Base-by-base conservation (phyloP, 2,888 invertebrate species). In the Entomobrya proxima region DNA sequence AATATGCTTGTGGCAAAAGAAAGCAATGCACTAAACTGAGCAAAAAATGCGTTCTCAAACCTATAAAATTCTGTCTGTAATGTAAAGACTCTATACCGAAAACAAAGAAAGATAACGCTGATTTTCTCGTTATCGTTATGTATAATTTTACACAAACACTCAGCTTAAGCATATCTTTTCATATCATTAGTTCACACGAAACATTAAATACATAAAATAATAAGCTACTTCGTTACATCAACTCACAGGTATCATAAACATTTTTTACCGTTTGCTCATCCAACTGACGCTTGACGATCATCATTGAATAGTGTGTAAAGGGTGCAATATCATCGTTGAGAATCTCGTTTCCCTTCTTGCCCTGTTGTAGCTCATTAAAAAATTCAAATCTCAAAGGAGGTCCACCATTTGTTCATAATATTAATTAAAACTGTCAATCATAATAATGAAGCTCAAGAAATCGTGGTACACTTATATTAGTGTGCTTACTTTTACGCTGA, bases 311-410 rank as follows among this genome's bases (percentile, higher is more conserved):
- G 72, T 13, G n/a, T n/a, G 61, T 64, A 77, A 58, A 37, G 37
- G 50, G 52, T 76, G 67, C 50, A 83, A 37, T 52, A 67, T 67
- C 76, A 76, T 76, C 40, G 76, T 50, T 7, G 21, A 74, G 24
- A 35, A 61, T 76, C 76, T 76, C 44, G 50, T 64, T 61, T 61
- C 50, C 37, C 52, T 50, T 64, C 58, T 72, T 75, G 76, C 69
- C 76, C 83, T 83, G 83, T 83, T 83, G 83, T 61, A 52, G 83
- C 83, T 83, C 83, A 83, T 83, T 83, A 83, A 76, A 83, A 83
- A 83, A 83, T 83, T 83, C 83, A 83, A 83, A 83, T 83, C 83
- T 83, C 83, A 83, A 83, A 83, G 83, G 83, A 83, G 83, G 83
- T 83, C 83, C 83, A 83, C 83, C 83, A 83, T 83, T 83, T 83